Base-by-base conservation (phyloP, 2,888 invertebrate genomes). In the Parnassius mnemosyne region DNA sequence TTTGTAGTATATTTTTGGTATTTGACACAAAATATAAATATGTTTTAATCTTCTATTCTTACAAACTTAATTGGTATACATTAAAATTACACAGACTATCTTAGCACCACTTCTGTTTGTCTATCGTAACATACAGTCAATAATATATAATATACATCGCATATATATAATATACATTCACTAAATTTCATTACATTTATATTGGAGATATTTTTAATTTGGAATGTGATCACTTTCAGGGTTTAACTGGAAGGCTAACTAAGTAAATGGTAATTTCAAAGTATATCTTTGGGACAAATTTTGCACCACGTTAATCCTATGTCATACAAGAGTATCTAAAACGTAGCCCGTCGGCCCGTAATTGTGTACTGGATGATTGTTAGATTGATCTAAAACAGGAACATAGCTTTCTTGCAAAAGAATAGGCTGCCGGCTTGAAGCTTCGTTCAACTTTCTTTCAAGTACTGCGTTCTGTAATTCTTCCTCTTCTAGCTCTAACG, bases 301-400 rank as follows among this genome's bases (percentile, higher is more conserved):
- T 67, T 68, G 61, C 62, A 46, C 56, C 67, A 53, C 11, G 56
- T 70, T 67, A 69, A 74, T 55, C 77, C 67, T 81, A 73, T 81
- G 84, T 91, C 87, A 91, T 87, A 91, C 91, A n/a, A 91, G 81
- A 9, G 91, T 91, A 63, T 91, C 90, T 64, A 91, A 76, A n/a
- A 77, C 84, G 64, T 91, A 91, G 10, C 83, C 79, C 10, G 83
- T 72, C 10, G 74, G 70, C 57, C 74, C 71, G 57, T 79, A 75
- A 55, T 74, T 59, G 50, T 72, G 72, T 41, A 67, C 68, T 20
- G 73, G 65, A 61, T 76, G 76, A 62, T 66, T 76, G 63, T 71
- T 76, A 9, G 77, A 75, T 78, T 87, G 73, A 47, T 90, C 90
- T 75, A 91, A 70, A 64, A 89, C 83, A 74, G 90, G 89, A 74